phyloP scores from a whole-genome alignment of 2,888 invertebrate genomes.

The Myopa testacea region DNA sequence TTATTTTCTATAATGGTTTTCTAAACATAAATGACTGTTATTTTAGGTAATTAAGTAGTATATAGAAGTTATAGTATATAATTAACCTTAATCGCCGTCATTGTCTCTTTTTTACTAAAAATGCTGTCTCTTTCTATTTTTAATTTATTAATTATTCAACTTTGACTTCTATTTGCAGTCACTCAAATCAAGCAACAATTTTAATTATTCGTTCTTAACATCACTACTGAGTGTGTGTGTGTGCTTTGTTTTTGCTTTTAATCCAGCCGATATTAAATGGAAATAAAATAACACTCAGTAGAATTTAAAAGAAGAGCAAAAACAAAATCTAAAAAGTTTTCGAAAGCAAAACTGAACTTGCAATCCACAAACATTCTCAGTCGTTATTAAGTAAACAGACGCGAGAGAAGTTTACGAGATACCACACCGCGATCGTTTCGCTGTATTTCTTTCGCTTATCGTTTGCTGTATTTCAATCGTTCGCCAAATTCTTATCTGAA shows the following conservation, averaged over 20 bases:
- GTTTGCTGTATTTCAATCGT: neutral
- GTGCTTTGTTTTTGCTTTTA: constrained; percentile 7
- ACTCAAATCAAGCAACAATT: too few relatives aligned
- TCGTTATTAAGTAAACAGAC: neutral
- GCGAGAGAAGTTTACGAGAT: constrained; percentile 8
- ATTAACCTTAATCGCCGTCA: too few relatives aligned
- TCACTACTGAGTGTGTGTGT: neutral
- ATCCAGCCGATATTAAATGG: constrained; percentile 8
- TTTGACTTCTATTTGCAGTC: neutral
- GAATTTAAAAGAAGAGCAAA: neutral
- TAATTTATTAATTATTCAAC: neutral
- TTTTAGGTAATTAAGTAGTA: too few relatives aligned
- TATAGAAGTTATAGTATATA: too few relatives aligned
- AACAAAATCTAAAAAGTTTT: neutral
- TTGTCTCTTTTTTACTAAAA: too few relatives aligned
- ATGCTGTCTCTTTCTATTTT: too few relatives aligned
- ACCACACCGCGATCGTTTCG: neutral
- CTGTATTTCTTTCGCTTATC: neutral
- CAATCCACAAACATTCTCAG: constrained; percentile 17
- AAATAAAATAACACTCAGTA: neutral
- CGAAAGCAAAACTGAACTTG: neutral
- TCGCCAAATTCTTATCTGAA: neutral
- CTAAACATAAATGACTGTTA: too few relatives aligned
- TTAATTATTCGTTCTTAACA: neutral
- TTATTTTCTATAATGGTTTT: too few relatives aligned